phyloP scores from a whole-genome alignment of 2,888 invertebrate genomes.

The Trachelus iudaicus region DNA sequence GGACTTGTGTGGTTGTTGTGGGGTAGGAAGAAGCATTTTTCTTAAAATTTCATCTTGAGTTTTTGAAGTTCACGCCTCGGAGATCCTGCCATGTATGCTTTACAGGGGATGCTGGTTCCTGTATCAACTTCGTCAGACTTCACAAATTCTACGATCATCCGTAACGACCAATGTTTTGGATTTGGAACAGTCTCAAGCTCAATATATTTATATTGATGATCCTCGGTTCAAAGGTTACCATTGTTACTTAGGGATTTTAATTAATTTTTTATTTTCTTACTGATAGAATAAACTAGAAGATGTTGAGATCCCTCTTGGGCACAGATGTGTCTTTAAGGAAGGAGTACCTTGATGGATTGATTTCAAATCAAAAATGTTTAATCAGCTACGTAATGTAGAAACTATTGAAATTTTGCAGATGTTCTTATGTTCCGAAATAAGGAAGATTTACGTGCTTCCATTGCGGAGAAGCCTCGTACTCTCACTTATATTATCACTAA shows the following conservation, averaged over 20 bases:
- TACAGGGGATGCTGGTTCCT: slow-evolving; percentile 56
- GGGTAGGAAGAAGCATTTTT: slow-evolving; percentile 44
- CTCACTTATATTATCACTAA: slow-evolving; percentile 50
- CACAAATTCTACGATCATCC: slow-evolving; percentile 60
- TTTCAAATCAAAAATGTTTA: no score
- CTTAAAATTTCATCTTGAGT: neutral
- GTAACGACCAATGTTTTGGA: slow-evolving; percentile 62
- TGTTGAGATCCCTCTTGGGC: neutral
- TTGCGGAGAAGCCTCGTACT: slow-evolving; percentile 35
- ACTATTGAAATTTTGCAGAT: neutral
- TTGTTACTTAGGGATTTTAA: neutral
- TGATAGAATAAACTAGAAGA: neutral
- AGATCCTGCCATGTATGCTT: neutral
- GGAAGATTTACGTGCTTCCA: slow-evolving; percentile 39
- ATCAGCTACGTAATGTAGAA: neutral
- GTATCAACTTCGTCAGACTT: slow-evolving; percentile 54
- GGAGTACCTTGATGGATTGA: no score
- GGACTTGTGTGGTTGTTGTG: slow-evolving; percentile 47
- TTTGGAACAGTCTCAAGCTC: slow-evolving; percentile 62
- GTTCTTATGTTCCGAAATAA: slow-evolving; percentile 36
- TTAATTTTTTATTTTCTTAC: neutral
- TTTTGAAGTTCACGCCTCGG: neutral
- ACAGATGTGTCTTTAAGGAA: no score
- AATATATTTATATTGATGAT: slow-evolving; percentile 71
- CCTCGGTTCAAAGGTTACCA: slow-evolving; percentile 59